Evolutionary conservation across 1,140 invertebrate species (phyloP).

Genomic region (Hesperophylax magnus): DNA sequence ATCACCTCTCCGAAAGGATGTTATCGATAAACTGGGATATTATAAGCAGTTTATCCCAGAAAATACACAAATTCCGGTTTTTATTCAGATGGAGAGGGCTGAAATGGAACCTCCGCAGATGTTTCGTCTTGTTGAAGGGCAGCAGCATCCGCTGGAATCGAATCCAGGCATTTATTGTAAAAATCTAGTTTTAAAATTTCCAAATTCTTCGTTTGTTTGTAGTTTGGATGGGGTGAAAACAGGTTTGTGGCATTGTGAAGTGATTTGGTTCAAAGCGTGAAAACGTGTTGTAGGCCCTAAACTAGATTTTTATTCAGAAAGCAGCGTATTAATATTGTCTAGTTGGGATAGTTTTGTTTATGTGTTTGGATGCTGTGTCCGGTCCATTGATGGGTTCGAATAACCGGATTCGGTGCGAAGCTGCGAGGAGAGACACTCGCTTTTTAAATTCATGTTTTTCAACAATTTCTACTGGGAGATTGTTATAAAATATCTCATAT

Average conservation of each 20-base stretch:
- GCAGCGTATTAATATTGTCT: conserved; percentile 17
- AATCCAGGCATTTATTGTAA: conserved; percentile 41
- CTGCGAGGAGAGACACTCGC: background rate
- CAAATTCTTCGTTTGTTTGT: conserved; percentile 13
- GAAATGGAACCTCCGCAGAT: conserved; percentile 36
- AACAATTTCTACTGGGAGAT: too few species aligned
- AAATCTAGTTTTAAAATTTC: conserved; percentile 44
- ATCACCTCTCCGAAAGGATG: background rate
- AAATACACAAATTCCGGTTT: conserved; percentile 19
- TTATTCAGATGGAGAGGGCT: conserved; percentile 1
- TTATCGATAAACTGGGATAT: conserved; percentile 8
- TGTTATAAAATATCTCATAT: too few species aligned
- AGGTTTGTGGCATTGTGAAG: conserved; percentile 37
- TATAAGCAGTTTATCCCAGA: background rate
- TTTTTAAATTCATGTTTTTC: background rate
- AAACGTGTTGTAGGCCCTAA: conserved; percentile 40
- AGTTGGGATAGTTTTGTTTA: conserved; percentile 30
- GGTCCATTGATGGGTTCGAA: conserved; percentile 36
- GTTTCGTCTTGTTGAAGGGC: conserved; percentile 5
- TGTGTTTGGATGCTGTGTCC: conserved; percentile 51
- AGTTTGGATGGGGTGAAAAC: conserved; percentile 42
- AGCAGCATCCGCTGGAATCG: conserved; percentile 48
- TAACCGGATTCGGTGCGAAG: conserved; percentile 42
- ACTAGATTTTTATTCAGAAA: conserved; percentile 28
- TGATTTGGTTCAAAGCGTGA: conserved; percentile 24